phyloP scores from a whole-genome alignment of 1,140 invertebrate species.

The Zaprionus kolodkinae region DNA sequence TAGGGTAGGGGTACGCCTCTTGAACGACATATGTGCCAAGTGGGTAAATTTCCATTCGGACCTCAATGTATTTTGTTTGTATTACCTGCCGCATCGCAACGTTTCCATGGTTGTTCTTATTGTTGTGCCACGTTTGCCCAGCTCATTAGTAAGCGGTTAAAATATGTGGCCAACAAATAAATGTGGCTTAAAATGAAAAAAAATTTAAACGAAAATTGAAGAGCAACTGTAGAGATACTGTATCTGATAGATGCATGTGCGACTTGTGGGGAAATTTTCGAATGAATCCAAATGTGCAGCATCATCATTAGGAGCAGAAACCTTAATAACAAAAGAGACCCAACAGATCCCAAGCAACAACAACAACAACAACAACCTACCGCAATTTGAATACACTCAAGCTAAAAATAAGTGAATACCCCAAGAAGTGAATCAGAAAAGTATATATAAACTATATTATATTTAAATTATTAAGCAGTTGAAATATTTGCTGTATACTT shows the following conservation, averaged over 20 bases:
- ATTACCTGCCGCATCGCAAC: constrained; percentile 12
- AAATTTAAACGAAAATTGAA: constrained; percentile 43
- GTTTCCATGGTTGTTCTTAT: constrained; percentile 24
- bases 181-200: constrained; percentile 7
- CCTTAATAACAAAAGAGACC: neutral
- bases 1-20: no score
- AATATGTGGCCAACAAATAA: constrained; percentile 45
- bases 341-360: neutral
- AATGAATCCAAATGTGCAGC: constrained; percentile 52
- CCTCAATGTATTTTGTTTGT: constrained; percentile 3
- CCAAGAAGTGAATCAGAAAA: neutral
- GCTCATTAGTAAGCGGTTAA: constrained; percentile 62
- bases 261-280: constrained; percentile 44
- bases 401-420: neutral
- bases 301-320: constrained; percentile 6
- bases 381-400: constrained; percentile 6
- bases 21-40: constrained; percentile 64
- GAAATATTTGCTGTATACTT: neutral
- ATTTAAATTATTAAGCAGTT: no score
- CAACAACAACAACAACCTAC: constrained; percentile 1
- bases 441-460: neutral
- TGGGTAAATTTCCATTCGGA: constrained; percentile 74
- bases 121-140: constrained; percentile 53
- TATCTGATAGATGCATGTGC: constrained; percentile 65
- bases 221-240: constrained; percentile 19